Evolutionary conservation across 2,113 vertebrate genomes (phyloP), one percentile per base, ranked within the genome.

Genomic region (Sprattus sprattus): DNA sequence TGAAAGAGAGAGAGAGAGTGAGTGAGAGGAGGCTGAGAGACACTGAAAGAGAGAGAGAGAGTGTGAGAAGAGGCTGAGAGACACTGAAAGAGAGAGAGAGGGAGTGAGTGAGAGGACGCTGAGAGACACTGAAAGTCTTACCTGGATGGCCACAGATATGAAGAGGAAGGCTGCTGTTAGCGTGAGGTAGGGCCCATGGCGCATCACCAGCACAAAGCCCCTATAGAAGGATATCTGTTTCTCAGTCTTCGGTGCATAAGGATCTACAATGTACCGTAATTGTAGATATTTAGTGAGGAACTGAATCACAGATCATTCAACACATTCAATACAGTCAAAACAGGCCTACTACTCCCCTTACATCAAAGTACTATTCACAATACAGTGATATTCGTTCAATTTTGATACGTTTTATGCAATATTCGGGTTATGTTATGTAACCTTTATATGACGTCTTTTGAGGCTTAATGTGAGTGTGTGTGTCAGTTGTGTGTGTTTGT

Each of bases 81-180:
- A 8, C n/a, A 71, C 25, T 20, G 67, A 75, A 28, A 75, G 32
- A 39, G 32, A 39, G 67, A 75, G 25, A 75, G 32, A 39, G 11
- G 4, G 11, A 75, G 28, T 2, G 67, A 39, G 11, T 9, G 28
- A 13, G 9, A 39, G 25, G 11, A 10, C 10, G 11, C 10, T 13
- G 28, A 32, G 6, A 16, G 2, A 28, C 18, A 75, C 18, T 64
- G 57, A 64, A 20, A 20, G 22, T 28, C 22, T 91, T 95, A 99
- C 98, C 98, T 99, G 97, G 88, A 99, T 95, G 18, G 98, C 98
- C 28, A 98, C 96, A 0, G 97, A 97, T 92, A 98, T 98, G 95
- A 99, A 96, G 92, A 99, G 95, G 93, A 99, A 99, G 1, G 97
- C 94, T 18, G 95, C 92, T 0, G 96, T 97, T 81, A 99, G 94